Evolutionary conservation across 2,113 vertebrate species (phyloP).

Genomic region (Ciconia stormi): DNA sequence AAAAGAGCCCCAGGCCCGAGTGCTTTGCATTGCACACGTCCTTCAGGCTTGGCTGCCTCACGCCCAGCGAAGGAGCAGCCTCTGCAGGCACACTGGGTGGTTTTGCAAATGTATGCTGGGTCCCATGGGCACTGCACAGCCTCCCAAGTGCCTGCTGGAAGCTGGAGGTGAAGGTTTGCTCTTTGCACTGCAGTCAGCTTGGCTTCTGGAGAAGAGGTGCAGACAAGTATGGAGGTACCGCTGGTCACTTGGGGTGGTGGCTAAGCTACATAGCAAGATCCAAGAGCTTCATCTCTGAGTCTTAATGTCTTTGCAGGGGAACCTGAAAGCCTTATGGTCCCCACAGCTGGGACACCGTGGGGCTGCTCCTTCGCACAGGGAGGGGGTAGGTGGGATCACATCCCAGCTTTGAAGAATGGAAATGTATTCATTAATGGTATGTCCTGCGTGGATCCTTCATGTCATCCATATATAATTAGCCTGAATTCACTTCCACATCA

Average conservation of each 20-base stretch:
- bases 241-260: neutral
- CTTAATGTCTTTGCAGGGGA: neutral
- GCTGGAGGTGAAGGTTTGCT: neutral
- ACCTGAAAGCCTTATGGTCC: neutral
- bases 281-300: neutral
- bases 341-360: accelerated
- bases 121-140: neutral
- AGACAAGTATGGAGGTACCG: neutral
- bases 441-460: neutral
- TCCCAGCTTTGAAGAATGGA: neutral
- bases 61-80: neutral
- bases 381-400: neutral
- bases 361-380: neutral
- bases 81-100: accelerated
- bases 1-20: neutral
- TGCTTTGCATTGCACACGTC: neutral
- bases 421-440: neutral
- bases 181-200: neutral
- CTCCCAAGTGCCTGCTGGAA: accelerated
- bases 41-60: accelerated
- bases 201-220: neutral
- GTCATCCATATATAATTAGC: neutral
- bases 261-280: neutral
- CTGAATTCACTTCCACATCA: neutral
- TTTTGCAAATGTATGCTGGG: neutral